Base-by-base conservation (phyloP, 2,888 invertebrate species). In the Argynnis bischoffii region DNA sequence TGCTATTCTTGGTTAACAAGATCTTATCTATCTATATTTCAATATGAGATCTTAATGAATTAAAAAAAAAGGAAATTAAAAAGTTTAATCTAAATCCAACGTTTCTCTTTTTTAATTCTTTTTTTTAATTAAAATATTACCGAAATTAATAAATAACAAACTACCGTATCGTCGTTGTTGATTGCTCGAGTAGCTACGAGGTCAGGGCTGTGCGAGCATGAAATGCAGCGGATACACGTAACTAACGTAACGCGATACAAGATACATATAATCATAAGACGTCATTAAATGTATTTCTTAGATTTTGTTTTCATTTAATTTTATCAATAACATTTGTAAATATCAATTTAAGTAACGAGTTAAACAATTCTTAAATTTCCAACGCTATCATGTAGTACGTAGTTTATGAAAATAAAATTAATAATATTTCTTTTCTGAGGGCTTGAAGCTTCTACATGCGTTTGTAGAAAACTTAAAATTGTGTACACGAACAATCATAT, bases 201-300 rank as follows among this genome's bases (percentile, higher is more conserved):
- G 67, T 65, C 71, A 69, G 51, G 65, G 70, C 60, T 69, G 63
- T 56, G 66, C 66, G 61, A 61, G 65, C 69, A 63, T 70, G 56
- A 66, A 69, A 61, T 66, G 57, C 66, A 55, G 46, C 64, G 66
- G 67, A 70, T 57, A 64, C 64, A 65, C 64, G 65, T 31, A 65
- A 53, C 63, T 65, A 21, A 57, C 46, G 59, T 65, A 65, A 63
- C 59, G 50, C 64, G 50, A 65, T 63, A 67, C 53, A 13, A 50
- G 56, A 48, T 54, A n/a, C n/a, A n/a, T n/a, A 66, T 21, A 47
- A 41, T 55, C 41, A 61, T 66, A 13, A 11, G 8, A 31, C n/a
- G 47, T 64, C 59, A 63, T 68, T 70, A 55, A 50, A 63, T 48
- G 26, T 41, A 31, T 60, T 56, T 14, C 14, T 65, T 57, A 63